Percentiles rank a stretch among this genome's conserved stretches.
These are phyloP conservation scores for Eupithecia inturbata DNA, from an alignment of 2,888 invertebrate genomes.

Conservation along the genomic window DNA sequence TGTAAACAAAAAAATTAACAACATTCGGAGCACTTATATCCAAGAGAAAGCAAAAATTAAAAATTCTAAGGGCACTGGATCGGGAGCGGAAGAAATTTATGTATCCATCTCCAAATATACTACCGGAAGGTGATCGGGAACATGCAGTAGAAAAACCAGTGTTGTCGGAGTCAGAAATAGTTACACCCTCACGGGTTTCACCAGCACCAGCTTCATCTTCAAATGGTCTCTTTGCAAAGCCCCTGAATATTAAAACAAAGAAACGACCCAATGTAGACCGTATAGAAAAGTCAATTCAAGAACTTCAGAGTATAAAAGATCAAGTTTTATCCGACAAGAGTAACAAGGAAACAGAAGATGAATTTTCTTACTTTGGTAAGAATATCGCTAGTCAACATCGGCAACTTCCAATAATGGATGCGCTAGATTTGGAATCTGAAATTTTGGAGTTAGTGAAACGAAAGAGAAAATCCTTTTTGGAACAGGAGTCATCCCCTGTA, in stretches of 20 bases:
- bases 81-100: too few relatives aligned
- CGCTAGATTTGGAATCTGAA: conserved; percentile 7
- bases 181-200: conserved; percentile 12
- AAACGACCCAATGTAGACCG: conserved; percentile 3
- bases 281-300: background rate
- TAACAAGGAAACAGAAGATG: conserved; percentile 4
- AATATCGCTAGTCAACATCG: conserved; percentile 5
- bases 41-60: too few relatives aligned
- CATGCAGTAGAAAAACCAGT: conserved; percentile 10
- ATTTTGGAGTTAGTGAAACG: conserved; percentile 7
- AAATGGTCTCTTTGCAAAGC: conserved; percentile 5
- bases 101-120: conserved; percentile 13
- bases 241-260: background rate
- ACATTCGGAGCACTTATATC: too few relatives aligned
- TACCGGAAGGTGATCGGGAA: conserved; percentile 12
- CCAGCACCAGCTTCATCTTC: conserved; percentile 5
- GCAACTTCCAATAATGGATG: conserved; percentile 7
- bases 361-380: conserved; percentile 7
- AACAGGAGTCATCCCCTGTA: conserved; percentile 1
- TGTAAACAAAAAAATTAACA: too few relatives aligned
- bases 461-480: conserved; percentile 6
- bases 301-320: conserved; percentile 6
- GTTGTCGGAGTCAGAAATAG: conserved; percentile 13
- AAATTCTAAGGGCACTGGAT: too few relatives aligned
- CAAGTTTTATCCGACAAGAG: conserved; percentile 6